Percentiles rank a stretch among this genome's conserved stretches.
These are phyloP conservation scores for Pithys albifrons DNA, from an alignment of 2,113 vertebrate species.

Conservation along the genomic window DNA sequence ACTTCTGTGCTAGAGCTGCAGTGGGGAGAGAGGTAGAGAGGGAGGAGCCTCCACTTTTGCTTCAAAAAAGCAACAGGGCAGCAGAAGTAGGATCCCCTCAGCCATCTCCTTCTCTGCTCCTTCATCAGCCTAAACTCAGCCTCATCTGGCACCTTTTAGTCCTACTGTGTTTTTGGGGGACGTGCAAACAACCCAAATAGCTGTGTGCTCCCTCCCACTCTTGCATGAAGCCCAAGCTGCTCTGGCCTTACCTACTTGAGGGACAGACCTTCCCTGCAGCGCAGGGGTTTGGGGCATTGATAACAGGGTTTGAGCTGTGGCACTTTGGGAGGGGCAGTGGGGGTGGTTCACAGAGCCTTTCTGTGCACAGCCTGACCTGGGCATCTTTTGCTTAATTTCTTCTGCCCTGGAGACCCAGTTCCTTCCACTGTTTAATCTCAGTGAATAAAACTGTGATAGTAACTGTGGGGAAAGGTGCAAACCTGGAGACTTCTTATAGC, in stretches of 20 bases:
- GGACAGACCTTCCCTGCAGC: not conserved
- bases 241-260: not conserved
- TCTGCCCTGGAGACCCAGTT: not conserved
- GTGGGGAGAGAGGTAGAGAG: not conserved
- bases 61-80: not conserved
- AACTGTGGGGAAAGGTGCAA: not conserved
- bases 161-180: not conserved
- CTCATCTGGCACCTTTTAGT: not conserved
- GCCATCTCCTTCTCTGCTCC: not conserved
- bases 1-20: not conserved
- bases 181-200: not conserved
- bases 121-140: not conserved
- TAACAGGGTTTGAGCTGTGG: not conserved
- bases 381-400: not conserved
- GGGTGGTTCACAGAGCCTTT: not conserved
- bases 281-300: not conserved
- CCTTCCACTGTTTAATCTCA: not conserved
- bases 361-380: not conserved
- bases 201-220: not conserved
- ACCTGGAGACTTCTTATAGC: not conserved
- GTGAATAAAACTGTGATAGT: not conserved
- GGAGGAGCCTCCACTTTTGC: not conserved
- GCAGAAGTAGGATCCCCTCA: not conserved
- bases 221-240: not conserved
- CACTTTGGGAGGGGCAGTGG: not conserved